phyloP scores from a whole-genome alignment of 2,888 invertebrate species.

The Watsonalla binaria region DNA sequence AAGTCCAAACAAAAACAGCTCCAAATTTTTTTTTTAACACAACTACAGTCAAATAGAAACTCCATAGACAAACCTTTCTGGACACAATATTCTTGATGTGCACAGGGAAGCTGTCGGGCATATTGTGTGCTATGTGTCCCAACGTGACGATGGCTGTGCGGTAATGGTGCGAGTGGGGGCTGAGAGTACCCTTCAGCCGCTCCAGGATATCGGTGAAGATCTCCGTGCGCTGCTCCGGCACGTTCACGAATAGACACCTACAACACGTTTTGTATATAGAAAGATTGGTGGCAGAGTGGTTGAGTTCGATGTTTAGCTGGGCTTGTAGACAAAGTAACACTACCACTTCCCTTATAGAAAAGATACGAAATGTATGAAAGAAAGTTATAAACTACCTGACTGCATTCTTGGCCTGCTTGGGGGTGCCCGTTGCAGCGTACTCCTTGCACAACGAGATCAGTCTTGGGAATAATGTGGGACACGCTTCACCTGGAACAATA shows the following conservation, averaged over 20 bases:
- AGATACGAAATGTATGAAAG: too few species aligned
- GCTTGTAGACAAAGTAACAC: neutral
- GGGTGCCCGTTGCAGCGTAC: constrained; percentile 92
- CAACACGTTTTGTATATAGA: neutral
- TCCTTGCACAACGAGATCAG: constrained; percentile 92
- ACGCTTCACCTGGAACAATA: constrained; percentile 80
- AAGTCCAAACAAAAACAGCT: too few species aligned
- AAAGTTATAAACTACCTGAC: constrained; percentile 77
- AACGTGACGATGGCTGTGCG: constrained; percentile 96
- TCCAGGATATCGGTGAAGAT: constrained; percentile 92
- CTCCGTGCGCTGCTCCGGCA: constrained; percentile 82
- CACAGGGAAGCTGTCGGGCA: constrained; percentile 92
- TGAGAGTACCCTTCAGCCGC: constrained; percentile 85
- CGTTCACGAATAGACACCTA: constrained; percentile 93
- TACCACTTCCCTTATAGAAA: too few species aligned
- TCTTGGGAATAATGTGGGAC: constrained; percentile 86
- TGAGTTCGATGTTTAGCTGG: neutral
- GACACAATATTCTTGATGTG: constrained; percentile 97
- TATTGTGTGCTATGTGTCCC: constrained; percentile 95
- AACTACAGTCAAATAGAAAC: constrained; percentile 10
- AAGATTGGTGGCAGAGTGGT: neutral
- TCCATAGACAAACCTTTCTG: constrained; percentile 81
- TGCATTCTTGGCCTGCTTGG: constrained; percentile 98
- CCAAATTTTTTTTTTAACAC: too few species aligned
- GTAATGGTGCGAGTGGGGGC: constrained; percentile 87